Percentiles rank a stretch among this genome's conserved stretches.
These are phyloP conservation scores for Sitta europaea DNA, from an alignment of 2,113 vertebrate genomes.

Conservation along the genomic window DNA sequence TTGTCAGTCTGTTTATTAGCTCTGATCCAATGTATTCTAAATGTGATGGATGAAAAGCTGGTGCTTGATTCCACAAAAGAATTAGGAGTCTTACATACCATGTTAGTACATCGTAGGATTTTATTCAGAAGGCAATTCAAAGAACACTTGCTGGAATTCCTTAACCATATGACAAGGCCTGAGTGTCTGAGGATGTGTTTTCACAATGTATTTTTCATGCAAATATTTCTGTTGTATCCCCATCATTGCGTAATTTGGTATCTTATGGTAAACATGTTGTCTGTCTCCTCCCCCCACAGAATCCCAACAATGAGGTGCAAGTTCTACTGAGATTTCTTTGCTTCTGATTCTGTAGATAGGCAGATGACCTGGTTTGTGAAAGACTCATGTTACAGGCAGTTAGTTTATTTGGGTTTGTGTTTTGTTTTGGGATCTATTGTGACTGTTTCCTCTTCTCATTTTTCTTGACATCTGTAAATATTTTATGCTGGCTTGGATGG, in stretches of 20 bases:
- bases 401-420: background rate
- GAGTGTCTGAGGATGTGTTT: background rate
- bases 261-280: background rate
- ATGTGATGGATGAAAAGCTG: background rate
- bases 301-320: background rate
- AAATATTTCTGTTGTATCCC: background rate
- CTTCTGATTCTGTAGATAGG: background rate
- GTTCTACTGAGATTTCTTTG: background rate
- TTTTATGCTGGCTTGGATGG: background rate
- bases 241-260: background rate
- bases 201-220: background rate
- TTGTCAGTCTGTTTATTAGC: background rate
- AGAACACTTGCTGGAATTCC: background rate
- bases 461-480: background rate
- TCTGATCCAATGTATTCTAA: background rate
- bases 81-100: background rate
- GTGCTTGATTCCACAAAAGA: background rate
- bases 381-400: accelerated
- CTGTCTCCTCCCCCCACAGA: background rate
- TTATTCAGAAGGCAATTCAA: background rate
- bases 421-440: background rate
- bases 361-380: background rate
- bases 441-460: background rate
- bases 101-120: background rate
- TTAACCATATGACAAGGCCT: background rate